These are phyloP conservation scores for Austrofundulus limnaeus DNA, from an alignment of 2,113 vertebrate species.

Conservation along the genomic window DNA sequence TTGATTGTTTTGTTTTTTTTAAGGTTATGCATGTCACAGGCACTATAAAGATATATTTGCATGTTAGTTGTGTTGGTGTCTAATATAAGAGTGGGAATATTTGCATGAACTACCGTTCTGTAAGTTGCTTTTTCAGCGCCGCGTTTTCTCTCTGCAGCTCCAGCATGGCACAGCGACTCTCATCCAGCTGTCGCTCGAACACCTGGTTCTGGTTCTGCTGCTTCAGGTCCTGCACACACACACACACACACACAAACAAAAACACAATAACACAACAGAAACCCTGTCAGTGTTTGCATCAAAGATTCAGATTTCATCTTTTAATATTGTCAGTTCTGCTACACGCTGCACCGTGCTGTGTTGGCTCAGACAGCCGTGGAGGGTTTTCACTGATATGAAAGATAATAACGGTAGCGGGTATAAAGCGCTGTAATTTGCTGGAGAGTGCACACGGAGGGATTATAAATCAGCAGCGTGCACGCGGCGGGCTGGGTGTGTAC, in stretches of 20 bases:
- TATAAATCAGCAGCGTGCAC: background rate
- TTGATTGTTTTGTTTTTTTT: too few species aligned
- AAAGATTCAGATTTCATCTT: slow-evolving; percentile 7
- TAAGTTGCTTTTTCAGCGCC: slow-evolving; percentile 80
- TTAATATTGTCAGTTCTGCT: background rate
- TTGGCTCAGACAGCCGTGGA: slow-evolving; percentile 1
- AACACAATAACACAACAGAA: background rate
- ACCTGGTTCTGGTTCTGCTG: slow-evolving; percentile 83
- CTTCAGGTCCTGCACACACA: slow-evolving; percentile 79
- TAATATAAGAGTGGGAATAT: background rate
- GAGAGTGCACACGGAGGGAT: background rate
- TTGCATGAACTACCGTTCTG: slow-evolving; percentile 54
- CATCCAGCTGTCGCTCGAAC: slow-evolving; percentile 80
- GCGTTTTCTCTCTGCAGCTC: slow-evolving; percentile 85
- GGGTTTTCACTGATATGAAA: slow-evolving; percentile 11
- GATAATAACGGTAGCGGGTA: slow-evolving; percentile 6
- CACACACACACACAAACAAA: background rate
- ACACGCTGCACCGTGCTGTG: background rate
- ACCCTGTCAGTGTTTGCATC: background rate
- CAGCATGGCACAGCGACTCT: slow-evolving; percentile 79
- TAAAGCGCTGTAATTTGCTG: slow-evolving; percentile 18
- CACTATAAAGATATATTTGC: too few species aligned
- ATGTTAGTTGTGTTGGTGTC: too few species aligned
- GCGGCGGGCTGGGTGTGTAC: background rate
- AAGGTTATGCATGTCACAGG: too few species aligned